Conservation (phyloP, 2,888 invertebrate genomes). For the Drosophila meridiana region DNA sequence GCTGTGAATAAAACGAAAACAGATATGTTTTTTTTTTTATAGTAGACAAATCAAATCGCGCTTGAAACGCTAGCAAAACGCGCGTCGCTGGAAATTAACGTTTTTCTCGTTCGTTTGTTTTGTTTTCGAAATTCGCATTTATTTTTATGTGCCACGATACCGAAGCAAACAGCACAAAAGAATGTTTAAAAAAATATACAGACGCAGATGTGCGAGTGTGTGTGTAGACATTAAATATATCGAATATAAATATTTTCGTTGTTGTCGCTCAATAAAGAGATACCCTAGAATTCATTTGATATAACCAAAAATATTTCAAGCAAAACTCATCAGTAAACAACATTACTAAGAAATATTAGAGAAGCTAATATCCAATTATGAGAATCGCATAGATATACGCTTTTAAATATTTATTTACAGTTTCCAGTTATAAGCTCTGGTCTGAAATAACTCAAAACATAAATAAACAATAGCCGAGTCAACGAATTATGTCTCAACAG, state of each 20-base stretch:
- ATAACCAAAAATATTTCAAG: not conserved
- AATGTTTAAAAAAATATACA: slow-evolving; percentile 6
- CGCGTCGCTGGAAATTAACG: slow-evolving; percentile 30
- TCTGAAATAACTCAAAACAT: not conserved
- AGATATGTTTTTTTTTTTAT: slow-evolving; percentile 12
- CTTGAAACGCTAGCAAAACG: slow-evolving; percentile 23
- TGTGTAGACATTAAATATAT: not conserved
- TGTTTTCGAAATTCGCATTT: slow-evolving; percentile 56
- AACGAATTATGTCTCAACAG: no score
- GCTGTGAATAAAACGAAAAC: slow-evolving; percentile 30
- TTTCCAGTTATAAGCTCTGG: not conserved
- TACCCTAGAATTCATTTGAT: slow-evolving; percentile 1
- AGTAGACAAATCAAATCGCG: not conserved
- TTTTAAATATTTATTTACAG: not conserved
- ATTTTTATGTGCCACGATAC: slow-evolving; percentile 32
- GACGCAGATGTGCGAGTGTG: not conserved
- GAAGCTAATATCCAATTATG: not conserved
- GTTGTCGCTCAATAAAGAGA: slow-evolving; percentile 6
- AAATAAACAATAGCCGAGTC: not conserved
- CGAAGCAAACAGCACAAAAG: slow-evolving; percentile 26
- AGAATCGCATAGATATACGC: not conserved
- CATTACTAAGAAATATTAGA: not conserved
- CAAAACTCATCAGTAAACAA: not conserved
- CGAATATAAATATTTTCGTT: not conserved
- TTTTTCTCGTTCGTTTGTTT: slow-evolving; percentile 52